Evolutionary conservation across 2,888 invertebrate genomes (phyloP).

Genomic region (Theristus sp.): DNA sequence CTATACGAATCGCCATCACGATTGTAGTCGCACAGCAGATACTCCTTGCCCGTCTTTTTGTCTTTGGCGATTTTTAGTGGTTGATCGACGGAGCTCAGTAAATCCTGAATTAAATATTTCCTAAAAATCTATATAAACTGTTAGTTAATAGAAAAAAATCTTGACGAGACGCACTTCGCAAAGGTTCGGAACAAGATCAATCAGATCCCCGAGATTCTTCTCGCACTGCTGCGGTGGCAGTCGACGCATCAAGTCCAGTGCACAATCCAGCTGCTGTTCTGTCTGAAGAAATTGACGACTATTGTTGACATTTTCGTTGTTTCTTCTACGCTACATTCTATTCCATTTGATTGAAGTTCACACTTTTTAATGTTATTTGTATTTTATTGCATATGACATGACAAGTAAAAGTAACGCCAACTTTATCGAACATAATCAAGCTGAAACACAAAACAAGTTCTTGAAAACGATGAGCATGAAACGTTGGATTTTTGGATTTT

Average conservation of each 20-base stretch:
- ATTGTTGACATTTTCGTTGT: neutral
- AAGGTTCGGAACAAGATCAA: constrained; percentile 49
- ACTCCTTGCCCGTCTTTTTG: constrained; percentile 83
- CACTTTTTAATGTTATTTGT: constrained; percentile 8
- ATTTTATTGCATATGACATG: neutral
- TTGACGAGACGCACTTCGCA: neutral
- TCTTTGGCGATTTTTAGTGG: constrained; percentile 86
- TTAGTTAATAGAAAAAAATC: no score
- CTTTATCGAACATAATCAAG: no score
- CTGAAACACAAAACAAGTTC: no score
- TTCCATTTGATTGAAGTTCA: constrained; percentile 10
- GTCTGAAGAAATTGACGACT: neutral
- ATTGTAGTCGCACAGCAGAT: constrained; percentile 93
- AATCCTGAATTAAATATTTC: no score
- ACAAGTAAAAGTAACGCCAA: no score
- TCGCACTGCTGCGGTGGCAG: constrained; percentile 97
- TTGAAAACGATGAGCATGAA: no score
- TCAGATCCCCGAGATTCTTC: constrained; percentile 88
- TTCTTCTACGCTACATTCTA: neutral
- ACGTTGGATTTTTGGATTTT: no score
- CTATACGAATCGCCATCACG: constrained; percentile 95
- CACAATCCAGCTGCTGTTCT: constrained; percentile 59
- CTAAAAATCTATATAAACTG: no score
- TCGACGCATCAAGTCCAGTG: constrained; percentile 91
- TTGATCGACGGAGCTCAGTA: constrained; percentile 90